A percentile compares a stretch with the other conserved stretches of the same genome.
Conservation (phyloP, 2,113 vertebrate species). For the Cynocephalus volans region DNA sequence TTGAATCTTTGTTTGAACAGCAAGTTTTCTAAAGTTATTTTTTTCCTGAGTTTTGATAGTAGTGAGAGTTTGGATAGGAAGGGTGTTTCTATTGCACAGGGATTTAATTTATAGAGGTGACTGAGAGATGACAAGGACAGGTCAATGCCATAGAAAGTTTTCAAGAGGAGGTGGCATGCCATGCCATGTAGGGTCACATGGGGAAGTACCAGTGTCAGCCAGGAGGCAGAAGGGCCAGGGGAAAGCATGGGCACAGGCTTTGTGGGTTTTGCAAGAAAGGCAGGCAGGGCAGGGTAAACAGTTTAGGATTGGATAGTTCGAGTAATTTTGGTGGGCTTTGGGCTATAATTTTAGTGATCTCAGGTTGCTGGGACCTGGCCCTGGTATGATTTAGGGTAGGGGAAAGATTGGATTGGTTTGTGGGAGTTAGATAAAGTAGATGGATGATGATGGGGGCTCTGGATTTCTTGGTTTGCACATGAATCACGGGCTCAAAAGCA, state of each 20-base stretch:
- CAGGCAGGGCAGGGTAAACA: background rate
- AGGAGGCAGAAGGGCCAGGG: background rate
- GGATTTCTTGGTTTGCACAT: background rate
- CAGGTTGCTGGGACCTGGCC: background rate
- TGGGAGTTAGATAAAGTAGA: background rate
- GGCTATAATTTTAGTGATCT: background rate
- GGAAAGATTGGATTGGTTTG: background rate
- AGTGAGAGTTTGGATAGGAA: background rate
- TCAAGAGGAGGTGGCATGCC: background rate
- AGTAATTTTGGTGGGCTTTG: background rate
- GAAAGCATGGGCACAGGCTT: background rate
- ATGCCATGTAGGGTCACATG: background rate
- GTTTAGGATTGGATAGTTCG: background rate
- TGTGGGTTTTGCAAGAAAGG: background rate
- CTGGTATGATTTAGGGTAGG: background rate
- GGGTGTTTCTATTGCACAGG: background rate
- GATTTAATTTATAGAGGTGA: constrained; percentile 3
- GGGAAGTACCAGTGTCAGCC: background rate
- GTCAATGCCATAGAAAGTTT: background rate
- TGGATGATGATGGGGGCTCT: background rate
- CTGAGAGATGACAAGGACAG: background rate
- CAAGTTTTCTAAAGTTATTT: background rate
- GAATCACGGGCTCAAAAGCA: background rate
- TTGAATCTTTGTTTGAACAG: background rate
- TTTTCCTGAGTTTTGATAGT: background rate